A percentile compares a stretch with the other conserved stretches of the same genome.
Evolutionary conservation across 2,888 invertebrate genomes (phyloP).

Genomic region (Chymomyza caudatula): DNA sequence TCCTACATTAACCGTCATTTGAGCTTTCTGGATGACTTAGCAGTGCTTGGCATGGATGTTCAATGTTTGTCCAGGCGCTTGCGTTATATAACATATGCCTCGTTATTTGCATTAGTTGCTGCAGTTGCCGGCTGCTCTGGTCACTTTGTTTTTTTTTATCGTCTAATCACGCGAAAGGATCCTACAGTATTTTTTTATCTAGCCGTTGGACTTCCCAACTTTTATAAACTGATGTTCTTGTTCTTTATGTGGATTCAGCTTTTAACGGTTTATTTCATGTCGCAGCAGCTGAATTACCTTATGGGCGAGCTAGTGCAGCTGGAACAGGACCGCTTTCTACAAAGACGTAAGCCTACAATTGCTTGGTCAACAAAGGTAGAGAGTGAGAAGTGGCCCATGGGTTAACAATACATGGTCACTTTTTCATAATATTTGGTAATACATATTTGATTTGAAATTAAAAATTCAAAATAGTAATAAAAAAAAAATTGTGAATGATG

Average conservation of each 20-base stretch:
- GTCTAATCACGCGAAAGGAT: constrained; percentile 34
- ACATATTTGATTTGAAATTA: no score
- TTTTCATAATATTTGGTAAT: no score
- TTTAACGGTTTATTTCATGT: constrained; percentile 29
- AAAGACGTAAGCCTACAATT: not conserved
- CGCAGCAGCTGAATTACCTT: constrained; percentile 38
- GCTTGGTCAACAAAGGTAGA: not conserved
- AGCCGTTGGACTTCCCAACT: constrained; percentile 45
- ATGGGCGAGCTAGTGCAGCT: constrained; percentile 26
- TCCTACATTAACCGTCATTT: constrained; percentile 33
- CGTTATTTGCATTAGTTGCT: not conserved
- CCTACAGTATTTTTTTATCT: constrained; percentile 39
- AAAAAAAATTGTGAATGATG: no score
- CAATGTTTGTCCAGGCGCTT: constrained; percentile 27
- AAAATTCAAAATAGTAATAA: no score
- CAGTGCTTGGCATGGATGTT: constrained; percentile 36
- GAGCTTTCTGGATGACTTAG: constrained; percentile 25
- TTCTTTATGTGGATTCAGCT: constrained; percentile 43
- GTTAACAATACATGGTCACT: not conserved
- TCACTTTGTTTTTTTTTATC: constrained; percentile 47
- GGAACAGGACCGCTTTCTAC: constrained; percentile 22
- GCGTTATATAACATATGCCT: constrained; percentile 3
- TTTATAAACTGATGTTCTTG: constrained; percentile 44
- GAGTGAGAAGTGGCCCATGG: not conserved
- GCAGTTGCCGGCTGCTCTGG: constrained; percentile 20